Percentiles rank a stretch among this genome's conserved stretches.
Evolutionary conservation across 2,113 vertebrate species (phyloP).

Genomic region (Tor tambroides): DNA sequence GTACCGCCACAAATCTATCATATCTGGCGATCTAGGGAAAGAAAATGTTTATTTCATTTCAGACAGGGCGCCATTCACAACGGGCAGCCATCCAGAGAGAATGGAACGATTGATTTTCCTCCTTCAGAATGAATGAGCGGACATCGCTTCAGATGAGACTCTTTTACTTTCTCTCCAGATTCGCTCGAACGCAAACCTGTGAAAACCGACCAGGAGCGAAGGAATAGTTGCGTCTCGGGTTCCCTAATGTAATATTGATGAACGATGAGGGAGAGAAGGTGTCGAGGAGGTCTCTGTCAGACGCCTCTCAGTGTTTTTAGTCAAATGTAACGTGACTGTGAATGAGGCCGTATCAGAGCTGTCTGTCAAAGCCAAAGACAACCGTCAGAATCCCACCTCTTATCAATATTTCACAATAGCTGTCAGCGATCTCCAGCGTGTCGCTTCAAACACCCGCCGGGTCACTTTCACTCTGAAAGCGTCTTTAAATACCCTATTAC

Average conservation of each 20-base stretch:
- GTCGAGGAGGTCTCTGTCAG: slow-evolving; percentile 84
- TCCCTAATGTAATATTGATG: slow-evolving; percentile 91
- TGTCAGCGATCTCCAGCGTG: slow-evolving; percentile 68
- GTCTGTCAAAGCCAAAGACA: slow-evolving; percentile 73
- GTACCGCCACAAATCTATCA: slow-evolving; percentile 75
- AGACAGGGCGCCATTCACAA: slow-evolving; percentile 73
- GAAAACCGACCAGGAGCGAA: slow-evolving; percentile 58
- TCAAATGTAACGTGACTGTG: slow-evolving; percentile 95
- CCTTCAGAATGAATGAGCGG: slow-evolving; percentile 73
- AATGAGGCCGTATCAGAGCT: slow-evolving; percentile 84
- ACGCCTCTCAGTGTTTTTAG: slow-evolving; percentile 76
- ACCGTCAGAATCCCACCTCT: slow-evolving; percentile 78
- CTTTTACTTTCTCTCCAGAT: slow-evolving; percentile 66
- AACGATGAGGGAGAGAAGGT: slow-evolving; percentile 78
- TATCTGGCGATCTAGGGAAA: slow-evolving; percentile 66
- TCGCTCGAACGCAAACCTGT: slow-evolving; percentile 65
- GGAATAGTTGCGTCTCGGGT: slow-evolving; percentile 75
- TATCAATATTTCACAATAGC: slow-evolving; percentile 86
- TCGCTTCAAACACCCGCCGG: slow-evolving; percentile 24
- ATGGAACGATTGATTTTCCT: slow-evolving; percentile 81
- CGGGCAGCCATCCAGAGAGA: slow-evolving; percentile 77
- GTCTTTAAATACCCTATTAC: slow-evolving; percentile 21
- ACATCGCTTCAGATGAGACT: slow-evolving; percentile 66
- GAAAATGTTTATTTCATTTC: slow-evolving; percentile 80
- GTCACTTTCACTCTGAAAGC: slow-evolving; percentile 20